Conservation (phyloP, 2,113 vertebrate species). For the Lepisosteus osseus region DNA sequence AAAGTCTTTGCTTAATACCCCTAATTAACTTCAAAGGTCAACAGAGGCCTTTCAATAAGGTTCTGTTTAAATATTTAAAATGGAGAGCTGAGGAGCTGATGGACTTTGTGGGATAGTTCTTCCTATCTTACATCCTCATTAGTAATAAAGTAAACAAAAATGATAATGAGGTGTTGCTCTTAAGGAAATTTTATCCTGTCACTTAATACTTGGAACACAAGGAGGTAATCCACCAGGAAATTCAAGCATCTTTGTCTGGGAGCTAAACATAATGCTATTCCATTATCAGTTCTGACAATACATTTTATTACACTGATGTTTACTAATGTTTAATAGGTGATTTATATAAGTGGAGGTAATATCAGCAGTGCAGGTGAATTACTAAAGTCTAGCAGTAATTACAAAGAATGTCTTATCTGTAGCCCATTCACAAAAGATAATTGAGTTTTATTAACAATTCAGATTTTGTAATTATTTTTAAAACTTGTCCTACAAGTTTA, state of each 20-base stretch:
- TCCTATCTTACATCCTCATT: slow-evolving; percentile 8
- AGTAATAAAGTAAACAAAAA: slow-evolving; percentile 1
- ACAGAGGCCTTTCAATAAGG: slow-evolving; percentile 5
- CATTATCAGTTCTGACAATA: no score
- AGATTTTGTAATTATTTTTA: no score
- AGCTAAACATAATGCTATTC: background rate
- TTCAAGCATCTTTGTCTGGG: background rate
- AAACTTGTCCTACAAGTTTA: no score
- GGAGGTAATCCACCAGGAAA: no score
- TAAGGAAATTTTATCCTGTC: background rate
- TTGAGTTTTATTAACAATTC: no score
- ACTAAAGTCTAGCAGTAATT: no score
- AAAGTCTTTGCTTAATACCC: slow-evolving; percentile 5
- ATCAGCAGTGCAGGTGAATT: no score
- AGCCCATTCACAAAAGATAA: no score
- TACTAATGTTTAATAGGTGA: no score
- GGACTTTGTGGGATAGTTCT: background rate
- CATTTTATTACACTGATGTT: no score
- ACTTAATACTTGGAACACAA: background rate
- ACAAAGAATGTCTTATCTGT: no score
- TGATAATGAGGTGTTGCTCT: slow-evolving; percentile 2
- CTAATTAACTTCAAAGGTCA: slow-evolving; percentile 20
- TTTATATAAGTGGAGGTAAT: no score
- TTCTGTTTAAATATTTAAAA: slow-evolving; percentile 23
- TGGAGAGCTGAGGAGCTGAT: background rate